Conservation (phyloP, 2,113 vertebrate species). For the Platichthys flesus region DNA sequence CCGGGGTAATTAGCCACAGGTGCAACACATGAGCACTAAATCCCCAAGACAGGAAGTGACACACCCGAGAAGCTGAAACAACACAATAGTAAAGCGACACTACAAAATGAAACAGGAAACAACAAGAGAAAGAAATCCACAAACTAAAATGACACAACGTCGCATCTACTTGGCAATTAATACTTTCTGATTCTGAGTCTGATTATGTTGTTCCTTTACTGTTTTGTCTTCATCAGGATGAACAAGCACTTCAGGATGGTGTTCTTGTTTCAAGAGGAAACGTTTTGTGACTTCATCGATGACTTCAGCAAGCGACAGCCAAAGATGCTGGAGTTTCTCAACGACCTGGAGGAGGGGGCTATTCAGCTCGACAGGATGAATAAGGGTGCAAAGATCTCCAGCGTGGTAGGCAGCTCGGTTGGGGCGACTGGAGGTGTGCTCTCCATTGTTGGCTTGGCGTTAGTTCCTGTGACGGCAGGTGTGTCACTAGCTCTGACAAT, state of each 20-base stretch:
- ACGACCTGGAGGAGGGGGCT: slow-evolving; percentile 27
- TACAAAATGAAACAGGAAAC: too few relatives aligned
- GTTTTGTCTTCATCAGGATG: slow-evolving; percentile 29
- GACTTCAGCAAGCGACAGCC: slow-evolving; percentile 33
- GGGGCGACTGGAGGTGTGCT: slow-evolving; percentile 59
- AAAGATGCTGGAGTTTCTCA: slow-evolving; percentile 48
- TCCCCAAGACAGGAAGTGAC: too few relatives aligned
- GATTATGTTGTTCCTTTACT: too few relatives aligned
- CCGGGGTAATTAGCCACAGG: too few relatives aligned
- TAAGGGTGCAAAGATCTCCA: slow-evolving; percentile 67
- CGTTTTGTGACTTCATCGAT: slow-evolving; percentile 13
- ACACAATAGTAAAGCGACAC: too few relatives aligned
- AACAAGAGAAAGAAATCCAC: too few relatives aligned
- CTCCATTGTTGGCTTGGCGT: slow-evolving; percentile 57
- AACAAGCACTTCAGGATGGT: slow-evolving; percentile 43
- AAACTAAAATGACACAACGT: too few relatives aligned
- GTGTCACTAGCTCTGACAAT: slow-evolving; percentile 53
- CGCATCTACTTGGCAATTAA: too few relatives aligned
- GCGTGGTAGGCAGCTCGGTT: slow-evolving; percentile 63
- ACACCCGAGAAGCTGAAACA: too few relatives aligned
- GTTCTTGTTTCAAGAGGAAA: slow-evolving; percentile 47
- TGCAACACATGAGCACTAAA: too few relatives aligned
- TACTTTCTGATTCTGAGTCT: too few relatives aligned
- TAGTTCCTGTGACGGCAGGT: slow-evolving; percentile 64
- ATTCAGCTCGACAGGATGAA: slow-evolving; percentile 60